Conservation (phyloP, 2,888 invertebrate genomes). For the Cephus pygmeus region DNA sequence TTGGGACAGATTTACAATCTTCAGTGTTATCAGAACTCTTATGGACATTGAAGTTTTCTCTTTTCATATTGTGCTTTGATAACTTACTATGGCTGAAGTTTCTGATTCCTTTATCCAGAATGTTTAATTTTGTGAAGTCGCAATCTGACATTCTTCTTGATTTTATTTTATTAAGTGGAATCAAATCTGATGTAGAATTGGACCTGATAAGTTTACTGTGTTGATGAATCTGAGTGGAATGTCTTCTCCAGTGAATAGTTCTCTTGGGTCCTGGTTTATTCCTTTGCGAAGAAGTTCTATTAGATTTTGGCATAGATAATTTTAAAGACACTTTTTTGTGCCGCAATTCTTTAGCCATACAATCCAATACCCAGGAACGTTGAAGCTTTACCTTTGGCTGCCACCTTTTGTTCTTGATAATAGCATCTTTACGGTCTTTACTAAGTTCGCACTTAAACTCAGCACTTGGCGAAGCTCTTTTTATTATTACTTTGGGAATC, state of each 20-base stretch:
- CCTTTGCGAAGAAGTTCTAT: conserved; percentile 18
- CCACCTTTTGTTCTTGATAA: conserved; percentile 51
- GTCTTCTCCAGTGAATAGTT: not conserved
- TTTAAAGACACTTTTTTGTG: conserved; percentile 44
- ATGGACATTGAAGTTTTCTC: not conserved
- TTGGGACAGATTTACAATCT: not conserved
- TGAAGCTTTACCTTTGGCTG: conserved; percentile 60
- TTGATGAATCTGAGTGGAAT: not conserved
- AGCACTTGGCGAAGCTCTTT: conserved; percentile 56
- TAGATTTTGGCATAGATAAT: conserved; percentile 22
- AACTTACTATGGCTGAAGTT: not conserved
- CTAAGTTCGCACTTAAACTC: conserved; percentile 63
- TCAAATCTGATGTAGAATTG: conserved; percentile 42
- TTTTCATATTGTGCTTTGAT: not conserved
- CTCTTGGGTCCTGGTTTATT: not conserved
- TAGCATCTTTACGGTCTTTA: conserved; percentile 44
- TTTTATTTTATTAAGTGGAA: conserved; percentile 24
- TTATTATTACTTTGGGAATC: conserved; percentile 62
- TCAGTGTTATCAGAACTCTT: not conserved
- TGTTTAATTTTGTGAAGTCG: conserved; percentile 21
- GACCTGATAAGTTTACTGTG: conserved; percentile 40
- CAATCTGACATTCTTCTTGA: conserved; percentile 39
- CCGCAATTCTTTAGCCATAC: conserved; percentile 56
- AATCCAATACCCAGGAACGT: conserved; percentile 54
- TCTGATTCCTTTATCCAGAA: not conserved